Percentiles rank a stretch among this genome's conserved stretches.
phyloP scores from a whole-genome alignment of 2,113 vertebrate species.

The Anser brachyrhynchus region DNA sequence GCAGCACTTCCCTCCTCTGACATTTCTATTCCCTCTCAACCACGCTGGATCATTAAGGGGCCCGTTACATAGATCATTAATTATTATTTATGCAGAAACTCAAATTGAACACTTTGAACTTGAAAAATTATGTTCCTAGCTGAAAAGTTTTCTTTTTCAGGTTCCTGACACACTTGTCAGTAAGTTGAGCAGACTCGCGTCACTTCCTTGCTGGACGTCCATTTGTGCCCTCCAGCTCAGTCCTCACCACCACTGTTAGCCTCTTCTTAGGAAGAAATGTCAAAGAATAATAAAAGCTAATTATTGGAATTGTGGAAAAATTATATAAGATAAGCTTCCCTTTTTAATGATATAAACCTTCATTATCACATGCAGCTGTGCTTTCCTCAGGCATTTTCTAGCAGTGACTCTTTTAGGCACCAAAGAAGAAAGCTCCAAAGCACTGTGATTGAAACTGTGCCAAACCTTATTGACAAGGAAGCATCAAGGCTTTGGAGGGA shows the following conservation, averaged over 20 bases:
- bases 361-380: constrained; percentile 1
- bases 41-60: neutral
- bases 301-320: neutral
- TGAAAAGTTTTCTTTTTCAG: neutral
- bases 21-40: neutral
- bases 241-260: neutral
- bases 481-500: neutral
- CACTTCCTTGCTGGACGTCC: neutral
- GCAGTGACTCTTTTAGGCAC: neutral
- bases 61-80: neutral
- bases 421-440: constrained; percentile 23
- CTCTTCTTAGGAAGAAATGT: neutral
- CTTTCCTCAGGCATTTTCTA: constrained; percentile 23
- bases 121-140: neutral
- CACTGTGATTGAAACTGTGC: neutral
- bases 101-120: neutral
- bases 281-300: neutral
- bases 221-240: neutral
- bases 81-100: neutral
- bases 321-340: neutral
- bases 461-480: constrained; percentile 33
- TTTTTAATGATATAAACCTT: constrained; percentile 15
- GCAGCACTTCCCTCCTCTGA: neutral
- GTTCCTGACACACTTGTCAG: neutral
- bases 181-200: neutral